Base-by-base conservation (phyloP, 2,888 invertebrate genomes). In the Drosophila sordidapex region DNA sequence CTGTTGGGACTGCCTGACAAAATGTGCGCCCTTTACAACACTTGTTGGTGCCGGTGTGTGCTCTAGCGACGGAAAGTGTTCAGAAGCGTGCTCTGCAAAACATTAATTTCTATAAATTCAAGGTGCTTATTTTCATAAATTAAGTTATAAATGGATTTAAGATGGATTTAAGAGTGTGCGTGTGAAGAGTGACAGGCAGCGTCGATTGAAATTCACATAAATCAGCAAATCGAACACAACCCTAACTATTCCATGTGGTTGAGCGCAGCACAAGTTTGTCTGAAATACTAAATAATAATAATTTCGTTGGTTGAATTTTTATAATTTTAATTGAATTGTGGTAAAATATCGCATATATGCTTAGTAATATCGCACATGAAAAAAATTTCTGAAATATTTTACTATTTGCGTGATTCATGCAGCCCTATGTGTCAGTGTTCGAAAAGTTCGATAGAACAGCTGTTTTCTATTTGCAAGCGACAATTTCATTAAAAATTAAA, bases 401-500 rank as follows among this genome's bases (percentile, higher is more conserved):
- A 29, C 27, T 53, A 6, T 27, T 5, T 33, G n/a, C 31, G 15
- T 40, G 33, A 27, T 35, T 15, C 7, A 35, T 58, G 74, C 64
- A 74, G 40, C 75, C 61, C 74, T 74, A 63, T 0, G 13, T 18
- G 1, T 25, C 25, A 83, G 75, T 77, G 79, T 6, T 71, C 58
- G 2, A 21, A 74, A 70, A 27, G 18, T 38, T 15, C 18, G 6
- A 35, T 0, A 6, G 31, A 49, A 74, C 83, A 83, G 88, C 88
- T 85, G 85, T 59, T 86, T 75, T 85, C 46, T 76, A 76, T 79
- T 79, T 72, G 48, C 60, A 49, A 80, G 54, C 69, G 7, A 64
- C 54, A 36, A 54, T 69, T 74, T 59, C 36, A 52, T 64, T 35
- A 54, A 61, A 43, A 60, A 27, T 49, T 57, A 40, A 40, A 66